Base-by-base conservation (phyloP, 2,888 invertebrate species). In the Cosmopolites sordidus region DNA sequence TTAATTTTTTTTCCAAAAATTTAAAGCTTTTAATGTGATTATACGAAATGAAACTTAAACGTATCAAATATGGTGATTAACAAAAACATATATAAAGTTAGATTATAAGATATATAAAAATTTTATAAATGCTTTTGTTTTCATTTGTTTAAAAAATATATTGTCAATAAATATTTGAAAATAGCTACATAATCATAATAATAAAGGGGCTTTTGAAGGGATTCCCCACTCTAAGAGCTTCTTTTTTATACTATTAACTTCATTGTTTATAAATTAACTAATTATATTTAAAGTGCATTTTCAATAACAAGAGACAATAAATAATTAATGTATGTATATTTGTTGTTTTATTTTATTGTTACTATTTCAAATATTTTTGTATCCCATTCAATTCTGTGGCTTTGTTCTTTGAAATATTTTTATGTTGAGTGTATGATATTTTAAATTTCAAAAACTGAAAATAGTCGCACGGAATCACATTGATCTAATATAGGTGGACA, bases 241-340 rank as follows among this genome's bases (percentile, higher is more conserved):
- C 42, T 48, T 51, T 54, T 41, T 39, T 51, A 47, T 40, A 38
- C 15, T 14, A 40, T 18, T 45, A 56, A 56, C 42, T 48, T 38
- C 51, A 48, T 53, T 56, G 49, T 49, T 53, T 33, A 48, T 39
- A 68, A 64, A 66, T 67, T 66, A 69, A 69, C 63, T 68, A 67
- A 51, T 38, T 71, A 69, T 71, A 69, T 71, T 70, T 66, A 71
- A 69, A 72, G 70, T 72, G 73, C 74, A 74, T 74, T 74, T 72
- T 73, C 71, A 75, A 74, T 74, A 75, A 75, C 71, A 72, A 66
- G 71, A 71, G 74, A 74, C 74, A 75, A 74, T 74, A 75, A 75
- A 73, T 72, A 71, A 67, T 69, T 64, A 72, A 70, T 70, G 67
- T 59, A 61, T 61, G 59, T 62, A 55, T 45, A n/a, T 29, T 40